Base-by-base conservation (phyloP, 2,113 vertebrate species). In the Aegypius monachus region DNA sequence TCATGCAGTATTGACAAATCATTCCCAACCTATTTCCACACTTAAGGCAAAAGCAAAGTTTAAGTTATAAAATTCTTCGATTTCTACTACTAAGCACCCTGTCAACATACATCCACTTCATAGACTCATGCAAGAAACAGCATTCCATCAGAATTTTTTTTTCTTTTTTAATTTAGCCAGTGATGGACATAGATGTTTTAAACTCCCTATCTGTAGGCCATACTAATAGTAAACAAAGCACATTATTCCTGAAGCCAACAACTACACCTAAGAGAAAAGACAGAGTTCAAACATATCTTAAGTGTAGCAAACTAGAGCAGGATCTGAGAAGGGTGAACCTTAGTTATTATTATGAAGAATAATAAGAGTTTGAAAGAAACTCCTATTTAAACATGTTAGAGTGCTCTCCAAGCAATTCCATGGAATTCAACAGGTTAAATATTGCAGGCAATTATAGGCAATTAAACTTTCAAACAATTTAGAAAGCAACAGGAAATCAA, bases 261-360 rank as follows among this genome's bases (percentile, higher is more conserved):
- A 27, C 16, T 19, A 62, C 12, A 47, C 9, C 10, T 45, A 38
- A 73, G 20, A 74, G 53, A 47, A 81, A 77, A 65, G 34, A 18
- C 8, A 92, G 36, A 56, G 18, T 45, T 81, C 20, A 43, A 48
- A 43, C 5, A 18, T 3, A 79, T 15, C 32, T 38, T 47, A 50
- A 42, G 26, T 0, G 0, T 4, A 78, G 20, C 9, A 79, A 79
- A 74, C 21, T 31, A 27, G 40, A 38, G 34, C 2, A 4, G 31
- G 13, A 36, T 16, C 45, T 10, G 25, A 68, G 12, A 74, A 67
- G 4, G 3, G 7, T 31, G 19, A 80, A 61, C 4, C 16, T 56
- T 10, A 38, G 32, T 16, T 3, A 81, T 48, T 66, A 55, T 87
- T 45, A 63, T 13, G 26, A 53, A 10, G 22, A 62, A 42, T 1